These are phyloP conservation scores for Oceanites oceanicus DNA, from an alignment of 2,113 vertebrate genomes.

Conservation along the genomic window DNA sequence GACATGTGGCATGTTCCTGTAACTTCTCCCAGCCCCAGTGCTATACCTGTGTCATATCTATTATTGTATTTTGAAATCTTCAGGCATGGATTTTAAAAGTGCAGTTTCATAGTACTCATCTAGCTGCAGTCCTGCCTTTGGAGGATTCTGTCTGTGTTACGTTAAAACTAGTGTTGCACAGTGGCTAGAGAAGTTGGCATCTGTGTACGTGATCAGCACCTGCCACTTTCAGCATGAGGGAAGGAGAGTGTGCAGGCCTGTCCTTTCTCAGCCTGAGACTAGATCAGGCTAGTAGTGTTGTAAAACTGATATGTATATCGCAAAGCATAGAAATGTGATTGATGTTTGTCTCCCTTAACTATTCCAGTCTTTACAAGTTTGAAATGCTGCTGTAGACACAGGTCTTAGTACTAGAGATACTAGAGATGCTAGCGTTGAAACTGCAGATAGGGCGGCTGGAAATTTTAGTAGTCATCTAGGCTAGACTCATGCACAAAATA, in stretches of 20 bases:
- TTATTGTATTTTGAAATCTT: neutral
- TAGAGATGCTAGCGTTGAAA: neutral
- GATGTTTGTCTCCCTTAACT: neutral
- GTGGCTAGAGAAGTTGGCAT: neutral
- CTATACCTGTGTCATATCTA: neutral
- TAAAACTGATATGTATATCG: neutral
- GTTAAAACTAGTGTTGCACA: neutral
- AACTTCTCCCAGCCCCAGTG: neutral
- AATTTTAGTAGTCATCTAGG: neutral
- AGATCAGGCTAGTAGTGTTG: neutral
- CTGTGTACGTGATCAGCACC: neutral
- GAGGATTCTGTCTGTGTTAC: neutral
- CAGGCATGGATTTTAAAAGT: neutral
- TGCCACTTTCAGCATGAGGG: rapidly evolving
- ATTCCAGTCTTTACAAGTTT: neutral
- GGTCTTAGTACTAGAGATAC: neutral
- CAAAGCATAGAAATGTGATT: neutral
- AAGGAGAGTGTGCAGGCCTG: neutral
- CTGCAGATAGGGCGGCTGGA: neutral
- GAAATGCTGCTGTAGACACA: neutral
- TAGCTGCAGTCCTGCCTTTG: neutral
- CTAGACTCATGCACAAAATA: neutral
- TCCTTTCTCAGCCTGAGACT: neutral
- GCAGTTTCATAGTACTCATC: neutral
- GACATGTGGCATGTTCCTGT: neutral